Base-by-base conservation (phyloP, 2,113 vertebrate species). In the Narcine bancroftii region DNA sequence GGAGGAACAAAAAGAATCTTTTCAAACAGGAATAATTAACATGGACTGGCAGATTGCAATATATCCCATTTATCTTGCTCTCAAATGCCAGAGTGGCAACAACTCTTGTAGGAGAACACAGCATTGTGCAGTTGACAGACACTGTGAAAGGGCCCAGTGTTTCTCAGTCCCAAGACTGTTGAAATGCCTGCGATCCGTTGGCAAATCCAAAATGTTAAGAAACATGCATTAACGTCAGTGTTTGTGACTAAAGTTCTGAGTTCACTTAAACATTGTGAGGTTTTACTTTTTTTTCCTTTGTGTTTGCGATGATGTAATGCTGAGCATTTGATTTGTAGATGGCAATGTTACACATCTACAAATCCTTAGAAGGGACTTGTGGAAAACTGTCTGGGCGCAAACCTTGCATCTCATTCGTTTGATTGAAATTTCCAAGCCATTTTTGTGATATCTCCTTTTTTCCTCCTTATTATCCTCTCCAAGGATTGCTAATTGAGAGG, bases 41-140 rank as follows among this genome's bases (percentile, higher is more conserved):
- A 26, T 26, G 66, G 85, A 71, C 89, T 91, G 42, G 65, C 63
- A 33, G 36, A 91, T 91, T 69, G 89, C 63, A 91, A 91, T 91
- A 33, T 69, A 29, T 91, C 63, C 65, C 89, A 69, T 66, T 69
- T 69, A 71, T 91, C 89, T 91, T 33, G 39, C 63, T 91, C 89
- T 69, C 63, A 91, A 91, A 91, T 91, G 65, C 63, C 89, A 91
- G 63, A 69, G 65, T 71, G 89, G 29, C 89, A 65, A 66, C n/a
- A 29, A 71, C 42, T 71, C 63, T 69, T 91, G 39, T 42, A 29
- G 39, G 63, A 42, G 39, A 69, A 45, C 65, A 91, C 65, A 47
- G 89, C 42, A 91, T 91, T 66, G 65, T 91, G 65, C 21, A 69
- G 87, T 71, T 26, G 24, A 45, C 63, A 47, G 26, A 47, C 89